Evolutionary conservation across 2,113 vertebrate species (phyloP).

Genomic region (Microcebus lehilahytsara): DNA sequence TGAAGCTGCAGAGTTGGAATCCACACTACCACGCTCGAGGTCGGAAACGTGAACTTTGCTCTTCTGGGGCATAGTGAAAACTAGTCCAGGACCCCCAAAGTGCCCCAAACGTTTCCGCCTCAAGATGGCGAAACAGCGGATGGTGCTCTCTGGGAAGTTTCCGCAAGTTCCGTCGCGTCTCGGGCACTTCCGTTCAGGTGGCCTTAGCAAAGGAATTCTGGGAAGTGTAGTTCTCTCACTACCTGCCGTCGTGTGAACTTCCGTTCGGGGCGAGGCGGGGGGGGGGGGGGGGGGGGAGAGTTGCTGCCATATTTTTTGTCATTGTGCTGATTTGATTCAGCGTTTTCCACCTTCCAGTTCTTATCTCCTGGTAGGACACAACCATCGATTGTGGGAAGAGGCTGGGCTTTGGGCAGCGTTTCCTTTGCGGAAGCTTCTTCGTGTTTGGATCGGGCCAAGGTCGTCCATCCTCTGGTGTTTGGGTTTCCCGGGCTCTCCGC

Average conservation of each 20-base stretch:
- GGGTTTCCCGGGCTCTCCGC: too few relatives aligned
- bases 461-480: neutral
- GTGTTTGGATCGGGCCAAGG: neutral
- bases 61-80: neutral
- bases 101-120: neutral
- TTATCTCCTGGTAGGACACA: too few relatives aligned
- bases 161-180: accelerated
- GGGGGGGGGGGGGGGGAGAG: too few relatives aligned
- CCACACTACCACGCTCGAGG: neutral
- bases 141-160: neutral
- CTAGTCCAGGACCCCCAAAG: accelerated
- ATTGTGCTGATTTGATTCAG: neutral
- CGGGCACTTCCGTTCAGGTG: neutral
- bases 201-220: neutral
- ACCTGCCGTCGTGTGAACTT: neutral
- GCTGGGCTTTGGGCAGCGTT: neutral
- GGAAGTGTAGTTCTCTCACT: neutral
- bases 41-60: accelerated
- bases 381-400: neutral
- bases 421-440: neutral
- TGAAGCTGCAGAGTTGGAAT: accelerated
- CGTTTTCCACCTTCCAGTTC: neutral
- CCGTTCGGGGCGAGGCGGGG: accelerated
- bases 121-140: accelerated
- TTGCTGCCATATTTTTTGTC: accelerated